Evolutionary conservation across 2,888 invertebrate species (phyloP), one percentile per base, ranked within the genome.

Genomic region (Melanophora roralis): DNA sequence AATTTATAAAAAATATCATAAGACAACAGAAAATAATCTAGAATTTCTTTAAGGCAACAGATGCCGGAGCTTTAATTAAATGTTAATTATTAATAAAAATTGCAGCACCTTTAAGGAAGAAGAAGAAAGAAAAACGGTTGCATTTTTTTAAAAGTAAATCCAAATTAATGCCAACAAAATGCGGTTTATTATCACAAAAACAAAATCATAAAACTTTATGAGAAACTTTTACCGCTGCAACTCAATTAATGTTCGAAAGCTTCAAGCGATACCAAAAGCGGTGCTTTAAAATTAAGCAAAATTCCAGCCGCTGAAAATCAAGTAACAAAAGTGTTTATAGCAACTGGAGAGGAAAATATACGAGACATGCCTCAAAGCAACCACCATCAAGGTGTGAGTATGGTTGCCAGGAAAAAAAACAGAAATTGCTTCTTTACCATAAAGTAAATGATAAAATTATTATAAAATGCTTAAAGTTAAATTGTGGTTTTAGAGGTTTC

Each of bases 381-480:
- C 9, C 16, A 16, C 14, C 69, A 60, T 60, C 40, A 60, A 71
- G 47, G 74, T 69, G 74, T 64, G 62, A 59, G 51, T 51, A 69
- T 38, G 59, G 55, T 49, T 36, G 43, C 6, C 6, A 5, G 43
- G 68, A 68, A 45, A 38, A 32, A 67, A 27, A 14, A 51, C 43
- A 45, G 43, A 53, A 69, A 79, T 64, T 57, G 51, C 67, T 80
- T 80, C 62, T 67, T 79, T 79, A 75, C 65, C 75, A 79, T 76
- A 80, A 80, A 80, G 72, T 80, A 67, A 80, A 76, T 80, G 76
- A 80, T 80, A 72, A 76, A 76, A 80, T 72, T 76, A 49, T 80
- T 80, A 76, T 76, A 67, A 72, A 80, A 67, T 57, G 75, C 71
- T 43, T 19, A 38, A 72, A 68, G 79, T 75, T 55, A 68, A 65